Base-by-base conservation (phyloP, 2,888 invertebrate species). In the Apotomis turbidana region DNA sequence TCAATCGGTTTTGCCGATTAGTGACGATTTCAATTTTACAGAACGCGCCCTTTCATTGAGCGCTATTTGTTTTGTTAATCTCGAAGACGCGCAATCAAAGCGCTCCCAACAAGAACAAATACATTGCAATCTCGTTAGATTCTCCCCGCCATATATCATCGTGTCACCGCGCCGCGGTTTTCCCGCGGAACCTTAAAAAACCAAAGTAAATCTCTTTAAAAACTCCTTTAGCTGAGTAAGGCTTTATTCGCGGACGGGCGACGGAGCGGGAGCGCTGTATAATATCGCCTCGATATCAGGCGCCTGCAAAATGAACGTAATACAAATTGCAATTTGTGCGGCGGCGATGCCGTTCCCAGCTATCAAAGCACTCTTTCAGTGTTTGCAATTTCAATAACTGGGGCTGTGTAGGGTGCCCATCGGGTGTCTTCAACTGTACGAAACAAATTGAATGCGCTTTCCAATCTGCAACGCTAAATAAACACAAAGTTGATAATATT, bases 351-450 rank as follows among this genome's bases (percentile, higher is more conserved):
- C 74, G 67, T 77, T 76, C 72, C 73, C 54, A 69, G 76, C 76
- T 78, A 79, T 80, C 77, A 79, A 81, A 80, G 80, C 79, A 77
- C 78, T 79, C 78, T 80, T 80, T 79, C 78, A 78, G 73, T 76
- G 78, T 76, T 78, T 78, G 78, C 79, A 76, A 81, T 82, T 81
- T 81, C 81, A 80, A 82, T 83, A 81, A 80, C 78, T 76, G 76
- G 72, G 61, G 63, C 64, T 70, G 55, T 60, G 71, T 71, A 74
- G 73, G 59, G 71, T 70, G 57, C 57, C 73, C 71, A 76, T 70
- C 49, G 54, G 51, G 52, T 49, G 54, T 69, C 58, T 58, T 44
- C 54, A 66, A 61, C 15, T 67, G 71, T 54, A 63, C 38, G 62
- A 57, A 62, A 70, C 41, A 63, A 70, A 70, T 70, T 62, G 57